Percentiles rank a stretch among this genome's conserved stretches.
phyloP scores from a whole-genome alignment of 2,797 vertebrate species.

The Aphelocoma californica region DNA sequence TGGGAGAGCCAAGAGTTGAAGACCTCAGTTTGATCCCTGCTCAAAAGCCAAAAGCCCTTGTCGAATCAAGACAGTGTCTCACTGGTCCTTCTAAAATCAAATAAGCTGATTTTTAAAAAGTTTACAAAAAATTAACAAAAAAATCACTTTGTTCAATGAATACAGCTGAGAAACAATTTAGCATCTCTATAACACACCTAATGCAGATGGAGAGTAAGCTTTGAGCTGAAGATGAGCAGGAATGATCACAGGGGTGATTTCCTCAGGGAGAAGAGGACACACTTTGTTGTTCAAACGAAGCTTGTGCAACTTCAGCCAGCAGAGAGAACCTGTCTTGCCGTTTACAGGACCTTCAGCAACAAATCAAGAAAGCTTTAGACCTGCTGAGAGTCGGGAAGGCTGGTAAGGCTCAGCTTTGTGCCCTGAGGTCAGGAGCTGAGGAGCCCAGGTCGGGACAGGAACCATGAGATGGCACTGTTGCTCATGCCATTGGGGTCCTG shows the following conservation, averaged over 20 bases:
- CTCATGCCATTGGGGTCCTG: background rate
- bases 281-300: constrained; percentile 62
- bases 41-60: background rate
- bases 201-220: background rate
- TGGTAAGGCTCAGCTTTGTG: constrained; percentile 74
- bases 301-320: constrained; percentile 50
- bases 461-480: constrained; percentile 74
- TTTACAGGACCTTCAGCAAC: constrained; percentile 73
- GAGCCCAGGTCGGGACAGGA: background rate
- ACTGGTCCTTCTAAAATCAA: background rate
- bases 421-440: background rate
- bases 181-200: background rate
- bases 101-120: background rate
- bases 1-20: background rate
- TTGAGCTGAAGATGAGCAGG: background rate
- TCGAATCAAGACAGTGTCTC: background rate
- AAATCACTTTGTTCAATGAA: background rate
- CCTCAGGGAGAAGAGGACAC: constrained; percentile 62
- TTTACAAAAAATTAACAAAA: background rate
- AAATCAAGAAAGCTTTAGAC: constrained; percentile 70
- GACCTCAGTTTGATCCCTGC: background rate
- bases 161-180: background rate
- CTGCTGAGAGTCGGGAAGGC: constrained; percentile 75
- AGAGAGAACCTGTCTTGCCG: constrained; percentile 36
- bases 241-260: constrained; percentile 21